Percentiles rank a stretch among this genome's conserved stretches.
Evolutionary conservation across 2,113 vertebrate species (phyloP).

Genomic region (Sterrhoptilus dennistouni): DNA sequence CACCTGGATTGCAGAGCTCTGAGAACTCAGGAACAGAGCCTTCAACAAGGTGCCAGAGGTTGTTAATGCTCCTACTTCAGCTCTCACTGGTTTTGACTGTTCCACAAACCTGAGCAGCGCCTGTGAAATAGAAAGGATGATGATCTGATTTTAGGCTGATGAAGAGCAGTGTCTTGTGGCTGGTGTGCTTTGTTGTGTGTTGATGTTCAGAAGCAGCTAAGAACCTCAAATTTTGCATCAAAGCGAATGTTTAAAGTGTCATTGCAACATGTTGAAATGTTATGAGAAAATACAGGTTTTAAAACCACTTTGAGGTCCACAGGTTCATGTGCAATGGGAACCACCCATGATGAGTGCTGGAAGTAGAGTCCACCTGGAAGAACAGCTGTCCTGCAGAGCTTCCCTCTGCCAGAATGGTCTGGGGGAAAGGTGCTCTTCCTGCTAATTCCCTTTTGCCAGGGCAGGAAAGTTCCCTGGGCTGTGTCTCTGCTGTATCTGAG

Average conservation of each 20-base stretch:
- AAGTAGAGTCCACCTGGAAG: not conserved
- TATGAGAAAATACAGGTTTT: not conserved
- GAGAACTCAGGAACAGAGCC: not conserved
- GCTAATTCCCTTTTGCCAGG: not conserved
- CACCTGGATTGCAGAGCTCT: not conserved
- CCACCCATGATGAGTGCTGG: rapidly evolving
- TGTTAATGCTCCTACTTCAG: not conserved
- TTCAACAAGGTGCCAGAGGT: not conserved
- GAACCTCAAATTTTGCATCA: not conserved
- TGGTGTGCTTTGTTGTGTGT: not conserved
- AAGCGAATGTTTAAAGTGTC: not conserved
- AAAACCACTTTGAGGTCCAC: not conserved
- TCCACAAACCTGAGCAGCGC: not conserved
- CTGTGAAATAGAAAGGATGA: too few relatives aligned
- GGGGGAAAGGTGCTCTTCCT: not conserved
- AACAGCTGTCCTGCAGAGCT: not conserved
- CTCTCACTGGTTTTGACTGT: not conserved
- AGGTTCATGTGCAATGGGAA: not conserved
- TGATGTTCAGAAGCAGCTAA: not conserved
- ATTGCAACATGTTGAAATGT: not conserved
- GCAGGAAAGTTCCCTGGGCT: not conserved
- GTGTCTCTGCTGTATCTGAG: not conserved
- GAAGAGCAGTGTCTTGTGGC: not conserved
- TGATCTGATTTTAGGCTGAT: not conserved
- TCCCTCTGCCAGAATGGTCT: not conserved